These are phyloP conservation scores for Leptinotarsa undecemlineata DNA, from an alignment of 1,140 invertebrate species.

Conservation along the genomic window DNA sequence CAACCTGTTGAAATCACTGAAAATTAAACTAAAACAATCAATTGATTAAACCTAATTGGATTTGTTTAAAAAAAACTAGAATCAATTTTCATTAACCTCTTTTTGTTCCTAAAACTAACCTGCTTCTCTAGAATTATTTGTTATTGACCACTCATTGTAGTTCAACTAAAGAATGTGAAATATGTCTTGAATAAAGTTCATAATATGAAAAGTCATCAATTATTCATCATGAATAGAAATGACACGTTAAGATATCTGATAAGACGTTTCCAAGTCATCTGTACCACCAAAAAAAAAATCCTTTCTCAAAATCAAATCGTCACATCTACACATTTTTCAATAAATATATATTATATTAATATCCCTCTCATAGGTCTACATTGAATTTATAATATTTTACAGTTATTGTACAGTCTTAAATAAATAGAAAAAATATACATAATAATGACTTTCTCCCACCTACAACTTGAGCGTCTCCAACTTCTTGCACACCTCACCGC, in stretches of 20 bases:
- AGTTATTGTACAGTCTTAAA: conserved; percentile 31
- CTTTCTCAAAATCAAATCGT: background rate
- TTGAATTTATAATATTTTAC: conserved; percentile 27
- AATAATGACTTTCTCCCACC: background rate
- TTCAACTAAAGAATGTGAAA: no score
- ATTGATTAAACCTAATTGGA: no score
- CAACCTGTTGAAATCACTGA: no score
- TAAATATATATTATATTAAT: conserved; percentile 29
- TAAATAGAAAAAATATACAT: conserved; percentile 23
- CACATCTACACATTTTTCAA: conserved; percentile 15
- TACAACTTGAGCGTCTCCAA: conserved; percentile 28
- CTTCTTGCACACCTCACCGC: conserved; percentile 31
- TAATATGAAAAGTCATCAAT: background rate
- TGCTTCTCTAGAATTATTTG: no score
- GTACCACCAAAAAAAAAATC: background rate
- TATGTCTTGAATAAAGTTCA: no score
- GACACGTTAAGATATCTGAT: background rate
- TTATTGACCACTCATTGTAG: no score
- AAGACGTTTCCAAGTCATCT: background rate
- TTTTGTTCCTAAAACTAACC: no score
- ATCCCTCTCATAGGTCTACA: conserved; percentile 25
- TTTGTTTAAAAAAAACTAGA: no score
- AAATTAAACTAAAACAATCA: no score
- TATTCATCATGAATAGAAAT: background rate
- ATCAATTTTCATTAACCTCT: no score